Base-by-base conservation (phyloP, 2,888 invertebrate species). In the Embidobia sp. region DNA sequence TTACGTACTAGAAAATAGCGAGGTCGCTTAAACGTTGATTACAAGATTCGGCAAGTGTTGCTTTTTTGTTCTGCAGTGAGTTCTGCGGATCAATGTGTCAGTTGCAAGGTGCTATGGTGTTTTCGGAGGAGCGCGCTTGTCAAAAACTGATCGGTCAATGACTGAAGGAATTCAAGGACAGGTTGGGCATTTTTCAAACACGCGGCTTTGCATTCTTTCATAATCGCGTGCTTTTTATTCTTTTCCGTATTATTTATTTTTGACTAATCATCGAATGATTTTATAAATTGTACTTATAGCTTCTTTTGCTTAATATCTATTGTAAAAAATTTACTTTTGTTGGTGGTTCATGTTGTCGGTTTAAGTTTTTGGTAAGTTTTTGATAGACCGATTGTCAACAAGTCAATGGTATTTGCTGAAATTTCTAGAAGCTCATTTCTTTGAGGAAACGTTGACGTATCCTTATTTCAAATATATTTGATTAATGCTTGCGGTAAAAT, bases 101-200 rank as follows among this genome's bases (percentile, higher is more conserved):
- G 2, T 29, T 67, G 18, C 27, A 42, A 42, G 18, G 44, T 63
- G 46, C n/a, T 63, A 55, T 63, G 72, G 72, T 63, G 55, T 63
- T 72, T 53, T 31, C 10, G 35, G 48, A 40, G 7, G 29, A 48
- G 33, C 19, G 40, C n/a, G 11, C 18, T 19, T 48, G 16, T 48
- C 55, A 22, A 26, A 48, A 48, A 37, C 4, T 29, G 19, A 11
- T 5, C 31, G 55, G 42, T 46, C 37, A 53, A 7, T 63, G 46
- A 72, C 51, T 53, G 37, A 48, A 53, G 16, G 26, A 35, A 10
- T 48, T 63, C 35, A 63, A 53, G 29, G 35, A 37, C 55, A 63
- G 49, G 61, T 55, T 26, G 8, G 51, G n/a, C 8, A 19, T 15
- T 11, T 18, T 16, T 1, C 16, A 29, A 37, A 13, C 10, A 0